A percentile compares a stretch with the other conserved stretches of the same genome.
These are phyloP conservation scores for Xylophagus ater DNA, from an alignment of 2,888 invertebrate species.

Conservation along the genomic window DNA sequence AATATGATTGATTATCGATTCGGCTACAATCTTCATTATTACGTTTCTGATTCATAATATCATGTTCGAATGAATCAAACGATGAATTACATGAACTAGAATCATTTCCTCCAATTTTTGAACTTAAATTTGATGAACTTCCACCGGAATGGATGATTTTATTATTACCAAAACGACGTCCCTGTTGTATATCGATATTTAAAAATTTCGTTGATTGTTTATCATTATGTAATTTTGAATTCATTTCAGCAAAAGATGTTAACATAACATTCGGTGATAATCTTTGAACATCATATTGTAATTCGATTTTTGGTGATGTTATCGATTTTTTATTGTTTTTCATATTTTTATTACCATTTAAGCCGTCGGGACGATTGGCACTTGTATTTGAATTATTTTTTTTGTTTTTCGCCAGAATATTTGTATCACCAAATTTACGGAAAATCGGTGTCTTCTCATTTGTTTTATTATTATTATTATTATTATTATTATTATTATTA, in stretches of 20 bases:
- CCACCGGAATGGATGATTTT: conserved; percentile 5
- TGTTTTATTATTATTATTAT: conserved; percentile 5
- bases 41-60: conserved; percentile 14
- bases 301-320: conserved; percentile 10
- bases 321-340: conserved; percentile 4
- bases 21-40: conserved; percentile 18
- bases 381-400: conserved; percentile 8
- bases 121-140: conserved; percentile 12
- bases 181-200: conserved; percentile 16
- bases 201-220: conserved; percentile 16
- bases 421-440: conserved; percentile 21
- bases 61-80: conserved; percentile 19
- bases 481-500: conserved; percentile 4
- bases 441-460: conserved; percentile 12
- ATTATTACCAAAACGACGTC: conserved; percentile 1
- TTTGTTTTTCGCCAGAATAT: conserved; percentile 15
- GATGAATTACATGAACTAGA: conserved; percentile 14
- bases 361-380: neutral
- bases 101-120: conserved; percentile 4
- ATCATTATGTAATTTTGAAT: conserved; percentile 4
- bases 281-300: conserved; percentile 11
- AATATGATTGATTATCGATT: conserved; percentile 38
- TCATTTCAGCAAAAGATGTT: conserved; percentile 17
- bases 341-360: neutral
- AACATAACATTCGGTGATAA: conserved; percentile 14